Evolutionary conservation across 2,888 invertebrate species (phyloP).

Genomic region (Drosophila peninsularis): DNA sequence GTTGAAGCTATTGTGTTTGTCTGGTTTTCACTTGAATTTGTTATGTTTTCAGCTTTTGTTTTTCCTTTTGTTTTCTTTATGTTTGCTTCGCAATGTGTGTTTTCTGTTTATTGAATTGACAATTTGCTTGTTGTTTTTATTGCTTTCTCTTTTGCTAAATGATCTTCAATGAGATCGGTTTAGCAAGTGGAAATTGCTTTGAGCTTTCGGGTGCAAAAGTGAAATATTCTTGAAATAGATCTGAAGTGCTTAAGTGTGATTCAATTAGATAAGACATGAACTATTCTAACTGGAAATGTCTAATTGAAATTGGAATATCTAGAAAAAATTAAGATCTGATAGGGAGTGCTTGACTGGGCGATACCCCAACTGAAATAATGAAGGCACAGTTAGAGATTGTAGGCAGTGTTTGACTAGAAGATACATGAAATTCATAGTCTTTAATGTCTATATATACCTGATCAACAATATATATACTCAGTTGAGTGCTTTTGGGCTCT

Average conservation of each 20-base stretch:
- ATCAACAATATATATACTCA: too few species aligned
- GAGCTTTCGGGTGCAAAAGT: neutral
- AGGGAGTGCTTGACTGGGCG: neutral
- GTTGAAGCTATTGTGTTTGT: conserved; percentile 57
- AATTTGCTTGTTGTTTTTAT: conserved; percentile 45
- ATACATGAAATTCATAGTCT: too few species aligned
- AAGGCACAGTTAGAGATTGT: too few species aligned
- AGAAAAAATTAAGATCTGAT: neutral
- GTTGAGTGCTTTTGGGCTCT: too few species aligned
- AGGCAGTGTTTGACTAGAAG: too few species aligned
- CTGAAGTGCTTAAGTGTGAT: neutral
- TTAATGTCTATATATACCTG: too few species aligned
- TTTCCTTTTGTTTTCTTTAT: conserved; percentile 16
- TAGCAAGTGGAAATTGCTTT: neutral
- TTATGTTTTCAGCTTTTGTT: conserved; percentile 5
- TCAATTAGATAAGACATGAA: neutral
- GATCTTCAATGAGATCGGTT: conserved; percentile 14
- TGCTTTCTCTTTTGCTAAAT: conserved; percentile 1
- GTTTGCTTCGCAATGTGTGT: conserved; percentile 13
- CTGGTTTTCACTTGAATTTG: conserved; percentile 30
- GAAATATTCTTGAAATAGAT: neutral
- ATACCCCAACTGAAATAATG: too few species aligned
- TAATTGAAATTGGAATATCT: neutral
- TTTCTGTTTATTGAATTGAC: conserved; percentile 49
- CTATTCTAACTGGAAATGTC: neutral